Evolutionary conservation across 2,888 invertebrate species (phyloP), one percentile per base, ranked within the genome.

Genomic region (Catocala nupta): DNA sequence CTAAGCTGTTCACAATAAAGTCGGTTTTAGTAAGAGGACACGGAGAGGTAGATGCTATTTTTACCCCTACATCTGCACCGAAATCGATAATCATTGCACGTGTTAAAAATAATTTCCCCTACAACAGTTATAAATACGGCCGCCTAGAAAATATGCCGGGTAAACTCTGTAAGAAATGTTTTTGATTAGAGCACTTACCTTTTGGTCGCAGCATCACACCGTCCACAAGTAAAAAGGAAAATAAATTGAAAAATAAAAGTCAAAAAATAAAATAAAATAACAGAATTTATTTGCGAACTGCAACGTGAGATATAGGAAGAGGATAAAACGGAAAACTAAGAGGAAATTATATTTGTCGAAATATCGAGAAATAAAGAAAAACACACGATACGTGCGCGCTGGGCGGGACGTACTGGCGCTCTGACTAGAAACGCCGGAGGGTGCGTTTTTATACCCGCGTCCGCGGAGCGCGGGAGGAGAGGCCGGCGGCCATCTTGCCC

Each of bases 401-500:
- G 65, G 71, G 61, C 87, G 71, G 72, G 65, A 62, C 69, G 90
- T 89, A 93, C 88, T 91, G 93, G 93, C 91, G 83, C 93, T 93
- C 92, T 93, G 90, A 78, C 49, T 77, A 60, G 63, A 73, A 72
- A 68, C 62, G 59, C 78, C 75, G 75, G 78, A 85, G 90, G 88
- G 87, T 71, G 83, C 79, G 85, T 79, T 91, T 94, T 80, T 93
- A 94, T 92, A 93, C 84, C 71, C 79, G 75, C 68, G 75, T 56
- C 80, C 67, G 80, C 73, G 80, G 80, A 85, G 81, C 74, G 76
- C 80, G 83, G 77, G 84, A 76, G 84, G 86, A 87, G 86, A 85
- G 81, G 69, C 61, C 73, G 80, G 82, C 93, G 86, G 93, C 93
- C 93, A 93, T 93, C 91, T 94, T 93, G 90, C 79, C 81, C 80